A percentile compares a stretch with the other conserved stretches of the same genome.
phyloP scores from a whole-genome alignment of 2,888 invertebrate genomes.

The Hydroisotoma schaefferi region DNA sequence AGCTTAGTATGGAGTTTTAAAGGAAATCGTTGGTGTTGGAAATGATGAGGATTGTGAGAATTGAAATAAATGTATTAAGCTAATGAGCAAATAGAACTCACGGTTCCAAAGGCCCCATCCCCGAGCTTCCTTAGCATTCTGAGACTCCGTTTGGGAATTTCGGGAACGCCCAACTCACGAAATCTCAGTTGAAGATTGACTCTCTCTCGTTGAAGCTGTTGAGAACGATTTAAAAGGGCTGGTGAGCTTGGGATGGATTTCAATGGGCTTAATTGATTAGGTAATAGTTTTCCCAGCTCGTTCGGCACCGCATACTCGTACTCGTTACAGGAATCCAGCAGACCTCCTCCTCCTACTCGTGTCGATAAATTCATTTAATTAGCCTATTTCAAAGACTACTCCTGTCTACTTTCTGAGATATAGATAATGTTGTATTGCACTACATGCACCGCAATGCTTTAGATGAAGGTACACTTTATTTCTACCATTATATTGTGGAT shows the following conservation, averaged over 20 bases:
- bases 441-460: no score
- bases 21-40: conserved; percentile 18
- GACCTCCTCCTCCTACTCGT: no score
- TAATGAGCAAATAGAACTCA: conserved; percentile 54
- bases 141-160: conserved; percentile 77
- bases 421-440: no score
- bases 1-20: no score
- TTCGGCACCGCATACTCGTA: conserved; percentile 43
- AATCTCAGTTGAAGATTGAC: conserved; percentile 43
- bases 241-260: conserved; percentile 47
- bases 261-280: conserved; percentile 46
- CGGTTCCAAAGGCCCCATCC: conserved; percentile 85
- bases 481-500: no score
- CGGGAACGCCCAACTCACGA: conserved; percentile 60
- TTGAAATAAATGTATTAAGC: conserved; percentile 5
- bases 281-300: conserved; percentile 46
- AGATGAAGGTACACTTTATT: no score
- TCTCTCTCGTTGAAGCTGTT: neutral
- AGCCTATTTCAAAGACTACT: neutral
- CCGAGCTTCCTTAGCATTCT: conserved; percentile 82
- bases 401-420: neutral
- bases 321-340: conserved; percentile 47
- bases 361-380: conserved; percentile 35
- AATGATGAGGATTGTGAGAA: conserved; percentile 25
- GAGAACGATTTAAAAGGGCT: conserved; percentile 34